Evolutionary conservation across 2,888 invertebrate species (phyloP).

Genomic region (Sinopyrophorus schimmeli): DNA sequence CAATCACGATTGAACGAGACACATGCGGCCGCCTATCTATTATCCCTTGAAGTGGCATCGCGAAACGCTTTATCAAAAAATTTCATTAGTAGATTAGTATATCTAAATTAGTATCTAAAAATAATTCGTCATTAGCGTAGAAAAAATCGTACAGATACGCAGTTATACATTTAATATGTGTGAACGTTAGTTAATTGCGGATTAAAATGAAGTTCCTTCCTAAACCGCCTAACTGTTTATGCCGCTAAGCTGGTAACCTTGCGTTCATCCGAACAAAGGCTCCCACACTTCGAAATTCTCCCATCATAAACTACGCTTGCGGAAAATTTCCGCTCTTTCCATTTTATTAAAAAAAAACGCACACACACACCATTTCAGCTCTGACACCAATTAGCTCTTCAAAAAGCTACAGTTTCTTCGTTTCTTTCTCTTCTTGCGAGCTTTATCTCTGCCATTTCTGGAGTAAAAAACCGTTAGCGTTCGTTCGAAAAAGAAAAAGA

Average conservation of each 20-base stretch:
- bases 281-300: constrained; percentile 39
- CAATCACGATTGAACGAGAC: constrained; percentile 2
- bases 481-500: too few relatives aligned
- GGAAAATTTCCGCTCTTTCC: constrained; percentile 30
- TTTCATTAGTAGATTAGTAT: constrained; percentile 26
- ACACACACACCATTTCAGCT: too few relatives aligned
- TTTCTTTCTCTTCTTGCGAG: too few relatives aligned
- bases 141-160: constrained; percentile 37
- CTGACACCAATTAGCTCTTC: too few relatives aligned
- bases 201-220: constrained; percentile 42
- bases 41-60: too few relatives aligned
- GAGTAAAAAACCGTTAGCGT: too few relatives aligned
- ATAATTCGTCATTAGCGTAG: constrained; percentile 31
- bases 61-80: too few relatives aligned
- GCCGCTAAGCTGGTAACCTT: constrained; percentile 39
- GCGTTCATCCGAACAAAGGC: constrained; percentile 39
- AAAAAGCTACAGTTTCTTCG: too few relatives aligned
- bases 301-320: constrained; percentile 35
- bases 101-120: constrained; percentile 37
- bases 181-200: constrained; percentile 44
- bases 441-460: too few relatives aligned
- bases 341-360: constrained; percentile 13
- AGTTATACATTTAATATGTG: constrained; percentile 45
- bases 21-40: constrained; percentile 7
- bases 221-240: constrained; percentile 39